phyloP scores from a whole-genome alignment of 53 echinoderm and acorn worm genomes.

The Mesocentrotus franciscanus region DNA sequence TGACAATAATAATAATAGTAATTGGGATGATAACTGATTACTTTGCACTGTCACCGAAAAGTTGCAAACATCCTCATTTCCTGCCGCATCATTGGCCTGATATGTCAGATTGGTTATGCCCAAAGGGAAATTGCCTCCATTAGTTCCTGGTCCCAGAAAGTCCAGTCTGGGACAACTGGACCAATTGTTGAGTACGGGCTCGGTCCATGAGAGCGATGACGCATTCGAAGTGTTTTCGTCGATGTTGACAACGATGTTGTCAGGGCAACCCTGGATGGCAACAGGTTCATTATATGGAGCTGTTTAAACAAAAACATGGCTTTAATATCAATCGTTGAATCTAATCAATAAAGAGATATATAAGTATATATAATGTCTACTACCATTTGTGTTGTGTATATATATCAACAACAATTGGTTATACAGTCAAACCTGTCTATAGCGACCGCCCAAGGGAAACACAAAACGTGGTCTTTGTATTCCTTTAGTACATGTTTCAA shows the following conservation, averaged over 20 bases:
- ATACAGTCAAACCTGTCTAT: no score
- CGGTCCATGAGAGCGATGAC: background rate
- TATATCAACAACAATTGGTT: no score
- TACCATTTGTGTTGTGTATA: no score
- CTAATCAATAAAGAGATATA: background rate
- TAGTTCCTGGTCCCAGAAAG: background rate
- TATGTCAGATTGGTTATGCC: background rate
- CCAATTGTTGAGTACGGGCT: background rate
- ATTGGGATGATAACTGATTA: background rate
- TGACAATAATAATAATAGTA: no score
- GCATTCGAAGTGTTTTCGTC: background rate
- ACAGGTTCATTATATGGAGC: slow-evolving; percentile 12
- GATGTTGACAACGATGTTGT: background rate
- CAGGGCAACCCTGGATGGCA: background rate
- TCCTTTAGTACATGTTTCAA: no score
- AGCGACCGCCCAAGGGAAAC: no score
- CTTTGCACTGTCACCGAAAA: background rate
- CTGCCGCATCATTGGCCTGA: background rate
- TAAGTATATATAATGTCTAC: no score
- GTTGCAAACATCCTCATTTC: background rate
- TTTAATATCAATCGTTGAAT: background rate
- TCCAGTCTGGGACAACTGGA: background rate
- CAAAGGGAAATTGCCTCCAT: background rate
- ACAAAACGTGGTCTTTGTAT: no score
- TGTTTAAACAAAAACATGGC: background rate